These are phyloP conservation scores for Philopotamus ludificatus DNA, from an alignment of 1,140 invertebrate genomes.

Conservation along the genomic window DNA sequence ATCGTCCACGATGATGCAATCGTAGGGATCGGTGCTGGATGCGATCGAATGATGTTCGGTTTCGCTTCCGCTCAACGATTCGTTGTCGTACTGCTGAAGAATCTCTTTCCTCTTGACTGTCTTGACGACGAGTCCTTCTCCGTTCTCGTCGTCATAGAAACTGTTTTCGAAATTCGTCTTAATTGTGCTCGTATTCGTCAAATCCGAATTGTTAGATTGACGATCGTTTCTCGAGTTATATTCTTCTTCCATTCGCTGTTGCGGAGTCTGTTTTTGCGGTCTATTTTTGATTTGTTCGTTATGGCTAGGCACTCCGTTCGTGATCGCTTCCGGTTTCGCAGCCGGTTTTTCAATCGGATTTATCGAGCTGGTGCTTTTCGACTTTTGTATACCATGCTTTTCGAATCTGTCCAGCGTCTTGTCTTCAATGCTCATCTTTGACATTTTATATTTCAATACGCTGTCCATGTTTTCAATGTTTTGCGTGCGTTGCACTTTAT, in stretches of 20 bases:
- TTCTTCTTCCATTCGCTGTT: conserved; percentile 53
- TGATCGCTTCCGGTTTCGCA: conserved; percentile 24
- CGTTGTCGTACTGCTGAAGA: conserved; percentile 66
- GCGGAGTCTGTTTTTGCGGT: conserved; percentile 52
- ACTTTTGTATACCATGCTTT: conserved; percentile 52
- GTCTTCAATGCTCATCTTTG: conserved; percentile 47
- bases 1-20: conserved; percentile 73
- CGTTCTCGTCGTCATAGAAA: conserved; percentile 62
- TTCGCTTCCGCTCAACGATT: conserved; percentile 55
- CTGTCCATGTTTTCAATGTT: conserved; percentile 36
- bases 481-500: conserved; percentile 44
- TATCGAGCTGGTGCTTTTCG: conserved; percentile 54
- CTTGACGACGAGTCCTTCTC: conserved; percentile 63
- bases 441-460: conserved; percentile 44
- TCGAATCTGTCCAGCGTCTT: conserved; percentile 57
- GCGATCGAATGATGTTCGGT: conserved; percentile 62
- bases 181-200: conserved; percentile 54
- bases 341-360: conserved; percentile 51
- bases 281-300: conserved; percentile 49
- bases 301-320: conserved; percentile 16
- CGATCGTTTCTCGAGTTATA: conserved; percentile 52
- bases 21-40: conserved; percentile 68
- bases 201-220: conserved; percentile 50
- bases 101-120: conserved; percentile 68
- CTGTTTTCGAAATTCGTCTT: conserved; percentile 60